Evolutionary conservation across 1,140 invertebrate species (phyloP).

Genomic region (Scylla paramamosain): DNA sequence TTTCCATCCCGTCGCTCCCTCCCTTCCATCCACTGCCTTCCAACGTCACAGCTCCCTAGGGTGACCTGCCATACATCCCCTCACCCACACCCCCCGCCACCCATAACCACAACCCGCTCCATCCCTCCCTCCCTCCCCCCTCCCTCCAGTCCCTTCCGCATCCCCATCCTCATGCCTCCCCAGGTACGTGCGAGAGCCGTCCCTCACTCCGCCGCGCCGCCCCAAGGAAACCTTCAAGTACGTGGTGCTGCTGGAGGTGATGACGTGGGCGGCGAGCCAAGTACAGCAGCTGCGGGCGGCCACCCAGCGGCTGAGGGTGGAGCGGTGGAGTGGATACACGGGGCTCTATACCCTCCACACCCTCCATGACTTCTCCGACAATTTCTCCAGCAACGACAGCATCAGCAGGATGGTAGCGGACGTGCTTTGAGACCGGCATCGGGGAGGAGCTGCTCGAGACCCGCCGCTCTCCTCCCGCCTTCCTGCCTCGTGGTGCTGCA

Average conservation of each 20-base stretch:
- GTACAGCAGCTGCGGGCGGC: slow-evolving; percentile 67
- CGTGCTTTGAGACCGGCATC: background rate
- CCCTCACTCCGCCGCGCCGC: background rate
- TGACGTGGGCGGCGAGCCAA: slow-evolving; percentile 7
- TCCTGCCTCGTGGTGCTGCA: too few species aligned
- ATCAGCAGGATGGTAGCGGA: slow-evolving; percentile 53
- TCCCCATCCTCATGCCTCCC: background rate
- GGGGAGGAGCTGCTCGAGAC: background rate
- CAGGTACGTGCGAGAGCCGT: slow-evolving; percentile 61
- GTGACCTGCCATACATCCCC: background rate
- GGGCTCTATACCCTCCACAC: slow-evolving; percentile 67
- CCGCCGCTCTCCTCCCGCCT: too few species aligned
- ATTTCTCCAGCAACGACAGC: slow-evolving; percentile 63
- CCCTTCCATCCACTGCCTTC: background rate
- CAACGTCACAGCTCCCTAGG: background rate
- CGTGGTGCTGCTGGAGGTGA: slow-evolving; percentile 68
- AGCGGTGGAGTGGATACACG: slow-evolving; percentile 70
- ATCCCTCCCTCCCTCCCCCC: background rate
- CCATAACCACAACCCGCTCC: background rate
- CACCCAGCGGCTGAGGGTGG: slow-evolving; percentile 67
- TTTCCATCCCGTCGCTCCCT: background rate
- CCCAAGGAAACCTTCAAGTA: slow-evolving; percentile 72
- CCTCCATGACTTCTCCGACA: slow-evolving; percentile 61
- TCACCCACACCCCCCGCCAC: background rate
- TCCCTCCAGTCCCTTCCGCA: background rate